Evolutionary conservation across 2,113 vertebrate genomes (phyloP), one percentile per base, ranked within the genome.

Genomic region (Hippocampus barbouri): DNA sequence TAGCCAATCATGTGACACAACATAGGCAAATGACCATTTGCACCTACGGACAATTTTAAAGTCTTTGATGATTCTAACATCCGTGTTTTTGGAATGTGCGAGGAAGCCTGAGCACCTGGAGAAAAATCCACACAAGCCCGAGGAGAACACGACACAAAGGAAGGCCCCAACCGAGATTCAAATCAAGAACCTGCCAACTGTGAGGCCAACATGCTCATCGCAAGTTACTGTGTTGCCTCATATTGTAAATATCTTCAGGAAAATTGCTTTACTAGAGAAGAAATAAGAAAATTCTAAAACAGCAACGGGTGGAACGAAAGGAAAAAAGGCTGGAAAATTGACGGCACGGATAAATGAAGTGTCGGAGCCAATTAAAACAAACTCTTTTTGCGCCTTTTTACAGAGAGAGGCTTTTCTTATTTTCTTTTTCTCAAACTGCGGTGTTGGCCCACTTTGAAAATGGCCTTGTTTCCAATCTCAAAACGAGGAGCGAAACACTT

Each of bases 401-500:
- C 38, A 6, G 1, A 18, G 34, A 40, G 61, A 10, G 20, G 34
- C 61, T 40, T 34, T 34, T 60, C 16, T 25, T 6, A 7, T 59
- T 59, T 60, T 15, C 11, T 30, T 47, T 66, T 43, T n/a, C 64
- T 18, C n/a, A 75, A 67, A 62, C 72, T 71, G 56, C 51, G 66
- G 62, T 62, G 49, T 75, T 43, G 65, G 63, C 73, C 10, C 27
- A 40, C 49, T 75, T 68, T 53, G 41, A 27, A 76, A 82, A 66
- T n/a, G 43, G 56, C 51, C 56, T 56, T 53, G 23, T 63, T 69
- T 82, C 73, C 66, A 68, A 78, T 76, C 64, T 72, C 40, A 23
- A 79, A 53, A 80, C 21, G 51, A 68, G 25, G 7, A 77, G 79
- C 62, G 67, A 72, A 86, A 68, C 63, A 66, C 80, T 77, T 83